Evolutionary conservation across 2,113 vertebrate species (phyloP).

Genomic region (Nannospalax galili): DNA sequence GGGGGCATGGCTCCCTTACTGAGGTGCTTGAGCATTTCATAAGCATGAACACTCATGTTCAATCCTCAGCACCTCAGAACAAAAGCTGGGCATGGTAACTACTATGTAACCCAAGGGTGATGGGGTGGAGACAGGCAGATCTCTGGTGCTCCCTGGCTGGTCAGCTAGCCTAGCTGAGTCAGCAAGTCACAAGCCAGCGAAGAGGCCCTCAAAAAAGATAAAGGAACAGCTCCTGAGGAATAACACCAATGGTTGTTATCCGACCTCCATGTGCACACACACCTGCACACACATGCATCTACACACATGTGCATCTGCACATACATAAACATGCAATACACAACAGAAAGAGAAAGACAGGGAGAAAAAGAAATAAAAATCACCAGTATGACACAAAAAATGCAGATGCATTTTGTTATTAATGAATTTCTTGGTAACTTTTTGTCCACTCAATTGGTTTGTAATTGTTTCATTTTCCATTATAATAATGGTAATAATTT

Average conservation of each 20-base stretch:
- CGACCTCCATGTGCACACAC: background rate
- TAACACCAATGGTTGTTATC: background rate
- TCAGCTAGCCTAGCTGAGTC: background rate
- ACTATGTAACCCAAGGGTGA: background rate
- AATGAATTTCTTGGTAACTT: background rate
- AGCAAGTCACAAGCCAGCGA: background rate
- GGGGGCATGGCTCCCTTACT: too few relatives aligned
- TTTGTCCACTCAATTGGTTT: background rate
- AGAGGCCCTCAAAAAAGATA: background rate
- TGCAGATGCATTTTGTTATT: background rate
- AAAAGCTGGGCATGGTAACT: background rate
- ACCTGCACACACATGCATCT: background rate
- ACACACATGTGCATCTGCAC: background rate
- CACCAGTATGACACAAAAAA: background rate
- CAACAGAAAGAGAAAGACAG: too few relatives aligned
- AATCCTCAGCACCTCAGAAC: too few relatives aligned
- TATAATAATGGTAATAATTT: background rate
- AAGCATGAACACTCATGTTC: background rate
- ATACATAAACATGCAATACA: background rate
- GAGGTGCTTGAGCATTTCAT: background rate
- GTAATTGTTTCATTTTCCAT: background rate
- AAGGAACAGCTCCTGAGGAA: background rate
- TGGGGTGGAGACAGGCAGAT: background rate
- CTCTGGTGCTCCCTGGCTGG: background rate
- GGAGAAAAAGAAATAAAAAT: constrained; percentile 10